phyloP scores from a whole-genome alignment of 2,797 vertebrate species.

The Etheostoma nigrum region DNA sequence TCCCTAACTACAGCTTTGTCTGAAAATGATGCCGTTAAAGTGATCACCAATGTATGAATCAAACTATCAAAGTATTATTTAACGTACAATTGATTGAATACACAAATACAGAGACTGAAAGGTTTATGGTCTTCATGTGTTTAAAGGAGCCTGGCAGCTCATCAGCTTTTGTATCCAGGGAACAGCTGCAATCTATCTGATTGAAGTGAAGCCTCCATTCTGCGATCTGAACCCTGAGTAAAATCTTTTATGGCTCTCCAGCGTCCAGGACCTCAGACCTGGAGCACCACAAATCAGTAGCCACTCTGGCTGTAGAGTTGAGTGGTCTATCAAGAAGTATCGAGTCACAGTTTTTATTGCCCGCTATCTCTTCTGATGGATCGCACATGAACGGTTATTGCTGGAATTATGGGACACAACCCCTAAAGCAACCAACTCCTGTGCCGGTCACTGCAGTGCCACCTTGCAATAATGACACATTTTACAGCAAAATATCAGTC shows the following conservation, averaged over 20 bases:
- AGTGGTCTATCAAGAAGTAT: slow-evolving; percentile 13
- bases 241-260: slow-evolving; percentile 35
- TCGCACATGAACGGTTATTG: slow-evolving; percentile 26
- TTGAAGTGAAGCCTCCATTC: slow-evolving; percentile 14
- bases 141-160: slow-evolving; percentile 1
- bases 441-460: background rate
- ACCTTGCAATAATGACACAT: background rate
- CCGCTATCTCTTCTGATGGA: slow-evolving; percentile 17
- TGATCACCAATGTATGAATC: too few relatives aligned
- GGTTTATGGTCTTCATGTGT: background rate
- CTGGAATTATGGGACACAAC: slow-evolving; percentile 22
- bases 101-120: background rate
- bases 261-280: slow-evolving; percentile 13
- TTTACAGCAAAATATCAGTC: background rate
- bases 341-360: slow-evolving; percentile 1
- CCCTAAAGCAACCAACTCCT: background rate
- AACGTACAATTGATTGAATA: background rate
- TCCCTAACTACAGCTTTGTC: too few relatives aligned
- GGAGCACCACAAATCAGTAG: slow-evolving; percentile 42
- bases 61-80: background rate
- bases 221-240: slow-evolving; percentile 17
- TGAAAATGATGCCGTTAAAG: too few relatives aligned
- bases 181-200: slow-evolving; percentile 19
- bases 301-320: background rate
- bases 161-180: background rate